Conservation (phyloP, 2,888 invertebrate genomes). For the Cybosia mesomella region DNA sequence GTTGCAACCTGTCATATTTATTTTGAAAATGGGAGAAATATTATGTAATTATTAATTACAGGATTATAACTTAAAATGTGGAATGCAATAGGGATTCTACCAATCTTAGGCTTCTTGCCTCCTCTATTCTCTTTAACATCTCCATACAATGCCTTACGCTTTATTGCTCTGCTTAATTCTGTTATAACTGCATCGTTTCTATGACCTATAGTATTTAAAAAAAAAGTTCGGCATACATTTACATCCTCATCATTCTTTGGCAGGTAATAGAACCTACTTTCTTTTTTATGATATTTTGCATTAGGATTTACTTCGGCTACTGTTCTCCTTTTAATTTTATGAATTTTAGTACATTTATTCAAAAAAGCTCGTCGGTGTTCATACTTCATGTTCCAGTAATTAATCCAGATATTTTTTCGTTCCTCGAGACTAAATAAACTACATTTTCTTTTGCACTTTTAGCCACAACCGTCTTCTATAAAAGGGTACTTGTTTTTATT, state of each 20-base stretch:
- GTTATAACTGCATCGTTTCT: neutral
- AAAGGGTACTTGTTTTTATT: no score
- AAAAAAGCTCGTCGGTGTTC: neutral
- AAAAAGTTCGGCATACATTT: neutral
- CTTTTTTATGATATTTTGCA: neutral
- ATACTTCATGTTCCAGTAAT: conserved; percentile 5
- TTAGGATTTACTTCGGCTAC: neutral
- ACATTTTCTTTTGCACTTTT: neutral
- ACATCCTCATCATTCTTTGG: neutral
- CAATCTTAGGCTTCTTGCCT: conserved; percentile 6
- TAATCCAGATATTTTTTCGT: conserved; percentile 14
- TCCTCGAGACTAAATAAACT: neutral
- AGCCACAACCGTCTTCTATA: no score
- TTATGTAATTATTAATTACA: conserved; percentile 9
- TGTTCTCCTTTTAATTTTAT: neutral
- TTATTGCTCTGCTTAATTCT: conserved; percentile 1
- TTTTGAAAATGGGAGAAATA: no score
- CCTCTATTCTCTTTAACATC: conserved; percentile 15
- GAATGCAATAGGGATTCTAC: neutral
- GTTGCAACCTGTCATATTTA: no score
- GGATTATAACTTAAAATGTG: conserved; percentile 12
- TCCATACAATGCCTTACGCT: conserved; percentile 8
- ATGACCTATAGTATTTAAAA: neutral
- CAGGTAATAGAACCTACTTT: conserved; percentile 3
- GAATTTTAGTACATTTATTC: conserved; percentile 9